A percentile compares a stretch with the other conserved stretches of the same genome.
Conservation (phyloP, 2,888 invertebrate genomes). For the Salticus scenicus region DNA sequence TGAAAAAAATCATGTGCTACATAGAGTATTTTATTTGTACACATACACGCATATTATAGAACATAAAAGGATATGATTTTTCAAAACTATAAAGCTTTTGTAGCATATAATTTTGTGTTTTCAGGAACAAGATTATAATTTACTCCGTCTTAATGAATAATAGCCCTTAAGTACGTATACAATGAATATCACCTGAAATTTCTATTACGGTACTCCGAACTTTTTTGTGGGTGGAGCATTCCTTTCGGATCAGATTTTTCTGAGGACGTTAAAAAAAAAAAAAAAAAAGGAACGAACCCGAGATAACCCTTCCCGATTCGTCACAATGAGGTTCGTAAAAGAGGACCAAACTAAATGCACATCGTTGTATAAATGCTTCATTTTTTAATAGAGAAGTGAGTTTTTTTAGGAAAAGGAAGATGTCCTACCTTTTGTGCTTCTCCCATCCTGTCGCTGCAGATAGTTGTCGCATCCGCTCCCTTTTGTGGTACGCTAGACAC, state of each 20-base stretch:
- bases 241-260: constrained; percentile 20
- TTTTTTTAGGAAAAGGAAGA: constrained; percentile 18
- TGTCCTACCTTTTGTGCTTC: constrained; percentile 53
- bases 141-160: too few relatives aligned
- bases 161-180: too few relatives aligned
- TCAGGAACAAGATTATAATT: too few relatives aligned
- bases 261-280: too few relatives aligned
- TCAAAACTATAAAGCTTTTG: too few relatives aligned
- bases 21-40: too few relatives aligned
- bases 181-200: too few relatives aligned
- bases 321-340: not conserved
- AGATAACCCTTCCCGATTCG: constrained; percentile 67
- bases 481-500: constrained; percentile 58
- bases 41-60: too few relatives aligned
- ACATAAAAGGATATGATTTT: too few relatives aligned
- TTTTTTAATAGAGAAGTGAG: not conserved
- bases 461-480: constrained; percentile 63
- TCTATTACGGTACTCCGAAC: not conserved
- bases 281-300: constrained; percentile 25
- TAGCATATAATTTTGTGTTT: too few relatives aligned
- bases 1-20: too few relatives aligned
- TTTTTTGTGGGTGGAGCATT: constrained; percentile 32
- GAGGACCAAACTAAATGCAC: constrained; percentile 54
- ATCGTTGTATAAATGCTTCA: constrained; percentile 51
- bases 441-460: constrained; percentile 58